A percentile compares a stretch with the other conserved stretches of the same genome.
These are phyloP conservation scores for Percopsis transmontana DNA, from an alignment of 2,113 vertebrate genomes.

Conservation along the genomic window DNA sequence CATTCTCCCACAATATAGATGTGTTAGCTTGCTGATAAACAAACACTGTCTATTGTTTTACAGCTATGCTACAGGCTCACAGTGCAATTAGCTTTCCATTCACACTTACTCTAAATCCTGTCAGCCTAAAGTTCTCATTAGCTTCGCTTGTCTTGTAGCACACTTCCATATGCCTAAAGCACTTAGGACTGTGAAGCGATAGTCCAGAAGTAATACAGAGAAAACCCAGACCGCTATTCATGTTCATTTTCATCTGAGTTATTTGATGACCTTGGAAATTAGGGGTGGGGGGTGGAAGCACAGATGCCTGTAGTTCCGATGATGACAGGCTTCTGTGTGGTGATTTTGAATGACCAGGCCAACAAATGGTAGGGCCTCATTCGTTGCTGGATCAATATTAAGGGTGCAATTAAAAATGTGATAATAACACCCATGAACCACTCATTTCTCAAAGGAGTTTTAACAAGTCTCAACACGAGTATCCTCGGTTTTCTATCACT, in stretches of 20 bases:
- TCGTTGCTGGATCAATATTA: conserved; percentile 48
- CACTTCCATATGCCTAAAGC: conserved; percentile 59
- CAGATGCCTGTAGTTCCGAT: conserved; percentile 58
- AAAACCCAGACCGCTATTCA: conserved; percentile 60
- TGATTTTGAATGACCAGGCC: conserved; percentile 22
- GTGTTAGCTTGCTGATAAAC: conserved; percentile 22
- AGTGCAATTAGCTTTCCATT: conserved; percentile 43
- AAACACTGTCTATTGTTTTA: conserved; percentile 32
- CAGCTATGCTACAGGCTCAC: conserved; percentile 39
- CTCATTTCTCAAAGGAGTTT: conserved; percentile 62
- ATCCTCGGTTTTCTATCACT: conserved; percentile 20
- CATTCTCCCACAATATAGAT: conserved; percentile 4
- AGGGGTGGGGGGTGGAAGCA: conserved; percentile 30
- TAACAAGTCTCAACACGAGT: conserved; percentile 51
- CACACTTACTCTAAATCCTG: conserved; percentile 47
- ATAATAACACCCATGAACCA: conserved; percentile 47
- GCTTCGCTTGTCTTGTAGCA: conserved; percentile 37
- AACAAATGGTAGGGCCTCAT: conserved; percentile 38
- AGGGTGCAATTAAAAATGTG: conserved; percentile 64
- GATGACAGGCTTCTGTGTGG: conserved; percentile 31
- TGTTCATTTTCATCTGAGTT: conserved; percentile 61
- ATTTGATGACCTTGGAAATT: conserved; percentile 66
- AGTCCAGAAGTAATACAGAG: conserved; percentile 67
- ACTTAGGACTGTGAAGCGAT: conserved; percentile 45
- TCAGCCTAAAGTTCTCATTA: conserved; percentile 58